phyloP scores from a whole-genome alignment of 2,113 vertebrate genomes.

The Oenanthe oenanthe region DNA sequence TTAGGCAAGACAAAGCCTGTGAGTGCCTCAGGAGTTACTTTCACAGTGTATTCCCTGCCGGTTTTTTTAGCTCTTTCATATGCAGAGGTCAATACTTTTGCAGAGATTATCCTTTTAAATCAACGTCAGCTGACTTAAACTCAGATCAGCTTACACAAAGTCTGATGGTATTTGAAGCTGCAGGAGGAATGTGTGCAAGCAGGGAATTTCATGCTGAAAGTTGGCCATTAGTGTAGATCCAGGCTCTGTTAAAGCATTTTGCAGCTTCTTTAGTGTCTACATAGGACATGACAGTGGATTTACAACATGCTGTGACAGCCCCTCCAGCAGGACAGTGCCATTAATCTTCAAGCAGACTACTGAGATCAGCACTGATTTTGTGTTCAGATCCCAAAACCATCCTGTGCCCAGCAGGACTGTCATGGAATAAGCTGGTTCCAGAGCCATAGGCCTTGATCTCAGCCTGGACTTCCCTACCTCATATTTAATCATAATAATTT shows the following conservation, averaged over 20 bases:
- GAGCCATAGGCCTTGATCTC: not conserved
- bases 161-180: conserved; percentile 37
- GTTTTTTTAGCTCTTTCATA: conserved; percentile 26
- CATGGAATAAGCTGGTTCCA: not conserved
- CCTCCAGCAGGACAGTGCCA: not conserved
- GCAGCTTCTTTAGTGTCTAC: not conserved
- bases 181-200: not conserved
- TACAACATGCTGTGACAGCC: conserved; percentile 17
- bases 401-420: not conserved
- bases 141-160: conserved; percentile 43
- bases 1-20: not conserved
- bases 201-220: conserved; percentile 31
- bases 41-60: not conserved
- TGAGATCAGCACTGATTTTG: not conserved
- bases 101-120: conserved; percentile 60
- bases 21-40: not conserved
- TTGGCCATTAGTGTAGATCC: not conserved
- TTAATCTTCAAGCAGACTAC: not conserved
- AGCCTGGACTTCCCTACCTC: not conserved
- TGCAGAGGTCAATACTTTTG: conserved; percentile 52
- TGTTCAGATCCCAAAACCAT: not conserved
- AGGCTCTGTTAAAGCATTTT: conserved; percentile 5
- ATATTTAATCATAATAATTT: not conserved
- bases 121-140: conserved; percentile 26
- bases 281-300: not conserved